Percentiles rank a stretch among this genome's conserved stretches.
Conservation (phyloP, 2,113 vertebrate genomes). For the Ifrita kowaldi region DNA sequence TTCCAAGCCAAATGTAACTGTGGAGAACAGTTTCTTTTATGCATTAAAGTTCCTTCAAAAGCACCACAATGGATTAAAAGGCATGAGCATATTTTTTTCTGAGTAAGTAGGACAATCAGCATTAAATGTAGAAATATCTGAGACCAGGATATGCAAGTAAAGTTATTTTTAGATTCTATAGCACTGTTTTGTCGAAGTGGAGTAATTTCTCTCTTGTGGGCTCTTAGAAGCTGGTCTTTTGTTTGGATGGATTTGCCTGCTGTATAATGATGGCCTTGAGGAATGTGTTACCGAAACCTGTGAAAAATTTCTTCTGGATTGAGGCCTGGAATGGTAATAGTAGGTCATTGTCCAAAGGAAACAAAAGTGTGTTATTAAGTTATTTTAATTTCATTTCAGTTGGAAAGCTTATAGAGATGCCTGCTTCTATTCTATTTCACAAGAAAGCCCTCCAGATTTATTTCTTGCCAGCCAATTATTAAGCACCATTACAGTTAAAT, state of each 20-base stretch:
- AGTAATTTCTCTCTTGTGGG: neutral
- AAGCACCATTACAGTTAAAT: constrained; percentile 17
- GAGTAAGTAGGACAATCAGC: neutral
- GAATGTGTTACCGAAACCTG: constrained; percentile 18
- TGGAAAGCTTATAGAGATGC: constrained; percentile 25
- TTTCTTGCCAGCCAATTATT: constrained; percentile 16
- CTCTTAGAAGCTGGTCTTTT: constrained; percentile 11
- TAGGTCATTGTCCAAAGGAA: constrained; percentile 38
- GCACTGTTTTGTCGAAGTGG: neutral
- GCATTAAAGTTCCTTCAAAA: neutral
- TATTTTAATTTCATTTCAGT: constrained; percentile 54
- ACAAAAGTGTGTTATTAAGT: constrained; percentile 54
- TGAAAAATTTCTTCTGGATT: constrained; percentile 9
- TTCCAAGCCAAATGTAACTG: neutral
- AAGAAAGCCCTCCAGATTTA: neutral
- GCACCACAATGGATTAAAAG: neutral
- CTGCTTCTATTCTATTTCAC: constrained; percentile 40
- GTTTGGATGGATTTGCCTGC: constrained; percentile 10
- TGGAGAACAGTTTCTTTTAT: neutral
- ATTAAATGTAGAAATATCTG: neutral
- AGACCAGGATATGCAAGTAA: neutral
- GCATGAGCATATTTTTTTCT: neutral
- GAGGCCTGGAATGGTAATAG: constrained; percentile 11
- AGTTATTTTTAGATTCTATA: constrained; percentile 18
- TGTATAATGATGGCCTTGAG: constrained; percentile 23